Conservation (phyloP, 2,113 vertebrate genomes). For the Semicossyphus pulcher region DNA sequence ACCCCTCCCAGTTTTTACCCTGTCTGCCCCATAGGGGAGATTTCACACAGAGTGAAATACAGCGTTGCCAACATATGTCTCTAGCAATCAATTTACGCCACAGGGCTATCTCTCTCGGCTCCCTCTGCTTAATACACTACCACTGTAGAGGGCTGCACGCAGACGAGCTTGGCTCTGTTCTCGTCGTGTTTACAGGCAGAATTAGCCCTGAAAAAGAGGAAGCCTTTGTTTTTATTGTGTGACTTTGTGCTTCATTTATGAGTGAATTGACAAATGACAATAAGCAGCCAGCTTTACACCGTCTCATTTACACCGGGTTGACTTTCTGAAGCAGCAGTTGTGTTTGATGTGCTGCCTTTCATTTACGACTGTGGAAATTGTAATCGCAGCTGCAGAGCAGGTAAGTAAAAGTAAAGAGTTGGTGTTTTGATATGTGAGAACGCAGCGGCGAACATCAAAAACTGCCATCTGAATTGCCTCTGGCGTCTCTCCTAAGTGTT, state of each 20-base stretch:
- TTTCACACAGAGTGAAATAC: constrained; percentile 73
- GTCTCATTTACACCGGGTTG: constrained; percentile 8
- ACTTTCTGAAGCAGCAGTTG: constrained; percentile 14
- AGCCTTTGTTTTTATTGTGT: constrained; percentile 28
- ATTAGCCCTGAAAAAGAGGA: constrained; percentile 13
- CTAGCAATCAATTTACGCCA: constrained; percentile 69
- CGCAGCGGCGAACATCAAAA: constrained; percentile 17
- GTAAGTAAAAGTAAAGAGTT: constrained; percentile 11
- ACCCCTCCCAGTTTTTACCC: constrained; percentile 27
- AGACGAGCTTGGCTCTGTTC: constrained; percentile 27
- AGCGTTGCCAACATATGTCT: constrained; percentile 73
- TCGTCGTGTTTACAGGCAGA: constrained; percentile 37
- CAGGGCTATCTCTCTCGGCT: constrained; percentile 61
- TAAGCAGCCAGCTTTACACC: constrained; percentile 1
- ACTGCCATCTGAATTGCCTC: constrained; percentile 25
- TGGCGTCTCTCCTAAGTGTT: constrained; percentile 30
- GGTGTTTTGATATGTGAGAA: constrained; percentile 35
- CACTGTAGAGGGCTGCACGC: constrained; percentile 40
- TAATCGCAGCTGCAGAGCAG: constrained; percentile 25
- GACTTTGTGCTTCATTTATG: constrained; percentile 28
- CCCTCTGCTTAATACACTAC: constrained; percentile 40
- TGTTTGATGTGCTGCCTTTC: constrained; percentile 54
- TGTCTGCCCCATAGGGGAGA: constrained; percentile 61
- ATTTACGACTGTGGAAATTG: constrained; percentile 32
- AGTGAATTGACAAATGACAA: constrained; percentile 29